Evolutionary conservation across 2,113 vertebrate species (phyloP), one percentile per base, ranked within the genome.

Genomic region (Sinocyclocheilus anophthalmus): DNA sequence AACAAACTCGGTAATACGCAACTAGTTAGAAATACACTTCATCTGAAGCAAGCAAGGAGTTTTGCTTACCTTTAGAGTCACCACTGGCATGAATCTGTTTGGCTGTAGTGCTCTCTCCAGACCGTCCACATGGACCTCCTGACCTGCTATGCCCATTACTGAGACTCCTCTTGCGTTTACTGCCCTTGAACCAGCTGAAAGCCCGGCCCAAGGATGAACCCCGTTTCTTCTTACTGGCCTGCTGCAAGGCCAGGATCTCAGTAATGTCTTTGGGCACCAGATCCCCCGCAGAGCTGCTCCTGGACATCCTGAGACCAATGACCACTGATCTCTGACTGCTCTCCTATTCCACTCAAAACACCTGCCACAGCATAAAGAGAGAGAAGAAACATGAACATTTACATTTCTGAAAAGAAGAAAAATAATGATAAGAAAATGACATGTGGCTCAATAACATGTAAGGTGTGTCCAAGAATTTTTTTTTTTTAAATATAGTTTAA

Each of bases 111-210:
- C 30, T 50, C 16, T 94, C 94, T 7, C 88, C 88, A 24, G 70
- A 48, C 75, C 86, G 82, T 84, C 89, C 75, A 86, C 26, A 9
- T 18, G 86, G 61, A 42, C 88, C 76, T 61, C 87, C 90, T 39
- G 73, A 77, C 7, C 90, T 91, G 88, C 81, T 88, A 59, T 90
- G 88, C 72, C 94, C 94, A 42, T 93, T 94, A 14, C 85, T 81
- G 6, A 91, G 22, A 85, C 88, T 94, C 90, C 93, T 95, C 92
- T 93, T 96, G 91, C 91, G 93, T 85, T 94, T 93, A 85, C 93
- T 94, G 76, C 96, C 95, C 88, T 96, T 95, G 59, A 98, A 85
- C 97, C 97, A 98, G 92, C 95, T 95, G 91, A 98, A 92, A 22
- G 96, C 96, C 57, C 96, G 92, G 70, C 96, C 96, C 86, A 98